Evolutionary conservation across 1,140 invertebrate genomes (phyloP).

Genomic region (fruit fly (Drosophila melanogaster)): DNA sequence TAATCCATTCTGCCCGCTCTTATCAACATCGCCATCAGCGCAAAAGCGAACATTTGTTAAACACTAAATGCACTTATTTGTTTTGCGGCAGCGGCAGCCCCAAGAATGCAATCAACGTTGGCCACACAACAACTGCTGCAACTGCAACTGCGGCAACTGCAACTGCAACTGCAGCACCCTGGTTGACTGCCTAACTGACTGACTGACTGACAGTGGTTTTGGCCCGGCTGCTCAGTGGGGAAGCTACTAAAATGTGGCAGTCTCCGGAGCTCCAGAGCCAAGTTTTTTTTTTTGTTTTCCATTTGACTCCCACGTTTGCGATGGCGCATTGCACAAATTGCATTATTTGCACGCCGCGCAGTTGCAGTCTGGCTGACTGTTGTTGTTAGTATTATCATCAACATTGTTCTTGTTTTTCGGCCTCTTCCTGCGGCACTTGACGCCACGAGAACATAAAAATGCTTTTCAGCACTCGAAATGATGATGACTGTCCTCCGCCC

Average conservation of each 20-base stretch:
- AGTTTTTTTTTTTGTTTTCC: conserved; percentile 24
- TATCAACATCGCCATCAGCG: conserved; percentile 81
- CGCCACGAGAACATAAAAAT: conserved; percentile 83
- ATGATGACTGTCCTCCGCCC: conserved; percentile 53
- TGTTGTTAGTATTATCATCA: conserved; percentile 80
- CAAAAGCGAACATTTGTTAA: conserved; percentile 82
- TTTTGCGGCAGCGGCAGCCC: conserved; percentile 61
- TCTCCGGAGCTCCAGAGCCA: conserved; percentile 26
- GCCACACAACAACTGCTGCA: conserved; percentile 66
- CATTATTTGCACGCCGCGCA: conserved; percentile 80
- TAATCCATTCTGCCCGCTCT: conserved; percentile 71
- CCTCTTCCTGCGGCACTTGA: conserved; percentile 70
- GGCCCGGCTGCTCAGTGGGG: conserved; percentile 66
- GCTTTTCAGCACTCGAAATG: conserved; percentile 81
- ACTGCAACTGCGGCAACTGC: conserved; percentile 19
- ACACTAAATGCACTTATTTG: conserved; percentile 84
- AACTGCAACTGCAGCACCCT: conserved; percentile 20
- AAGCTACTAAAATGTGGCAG: conserved; percentile 79
- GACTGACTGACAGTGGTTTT: conserved; percentile 70
- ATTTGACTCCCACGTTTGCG: conserved; percentile 74
- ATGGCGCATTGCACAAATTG: conserved; percentile 81
- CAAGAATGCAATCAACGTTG: conserved; percentile 73
- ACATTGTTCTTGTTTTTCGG: conserved; percentile 75
- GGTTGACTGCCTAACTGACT: conserved; percentile 64
- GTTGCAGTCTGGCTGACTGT: conserved; percentile 59